Conservation (phyloP, 2,113 vertebrate species). For the Pyrgilauda ruficollis region DNA sequence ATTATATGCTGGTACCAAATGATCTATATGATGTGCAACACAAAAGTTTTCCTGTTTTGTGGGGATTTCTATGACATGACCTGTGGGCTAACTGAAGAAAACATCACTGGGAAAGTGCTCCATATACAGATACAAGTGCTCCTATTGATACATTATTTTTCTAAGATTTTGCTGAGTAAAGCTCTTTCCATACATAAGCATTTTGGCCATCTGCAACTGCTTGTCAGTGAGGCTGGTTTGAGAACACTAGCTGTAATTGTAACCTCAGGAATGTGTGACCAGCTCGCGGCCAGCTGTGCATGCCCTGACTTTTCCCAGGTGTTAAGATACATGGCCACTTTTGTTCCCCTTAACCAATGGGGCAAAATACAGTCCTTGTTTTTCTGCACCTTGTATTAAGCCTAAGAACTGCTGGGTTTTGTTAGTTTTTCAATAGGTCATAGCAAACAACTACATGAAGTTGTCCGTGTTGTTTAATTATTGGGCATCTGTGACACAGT, state of each 20-base stretch:
- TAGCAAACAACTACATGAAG: background rate
- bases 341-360: conserved; percentile 64
- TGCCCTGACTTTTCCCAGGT: conserved; percentile 79
- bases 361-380: conserved; percentile 62
- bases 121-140: conserved; percentile 56
- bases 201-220: conserved; percentile 85
- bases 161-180: conserved; percentile 78
- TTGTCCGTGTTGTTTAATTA: background rate
- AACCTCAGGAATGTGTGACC: conserved; percentile 86
- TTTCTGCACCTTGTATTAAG: conserved; percentile 28
- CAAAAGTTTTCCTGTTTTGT: conserved; percentile 40
- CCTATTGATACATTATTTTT: conserved; percentile 68
- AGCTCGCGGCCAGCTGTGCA: conserved; percentile 79
- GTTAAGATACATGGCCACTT: conserved; percentile 77
- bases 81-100: conserved; percentile 38
- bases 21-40: conserved; percentile 5
- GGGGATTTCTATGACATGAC: background rate
- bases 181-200: conserved; percentile 66
- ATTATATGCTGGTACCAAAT: background rate
- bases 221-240: conserved; percentile 77
- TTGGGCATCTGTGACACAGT: background rate
- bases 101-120: conserved; percentile 37
- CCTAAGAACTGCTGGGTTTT: background rate
- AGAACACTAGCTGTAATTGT: conserved; percentile 85
- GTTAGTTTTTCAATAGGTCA: background rate